Percentiles rank a stretch among this genome's conserved stretches.
Conservation (phyloP, 2,797 vertebrate genomes). For the Mormyrops boulengeri region DNA sequence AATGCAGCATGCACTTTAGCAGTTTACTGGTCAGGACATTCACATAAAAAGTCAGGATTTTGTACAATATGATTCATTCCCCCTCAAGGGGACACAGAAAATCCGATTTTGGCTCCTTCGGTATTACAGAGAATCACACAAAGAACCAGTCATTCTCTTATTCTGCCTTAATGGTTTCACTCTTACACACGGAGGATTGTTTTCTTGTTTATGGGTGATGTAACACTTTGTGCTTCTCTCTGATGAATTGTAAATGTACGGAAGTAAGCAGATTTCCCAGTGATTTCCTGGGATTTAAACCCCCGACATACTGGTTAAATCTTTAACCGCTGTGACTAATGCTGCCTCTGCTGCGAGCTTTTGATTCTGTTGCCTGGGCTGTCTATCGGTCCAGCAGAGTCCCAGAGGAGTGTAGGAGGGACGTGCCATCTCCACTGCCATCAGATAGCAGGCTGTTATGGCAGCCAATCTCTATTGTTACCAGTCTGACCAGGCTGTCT, state of each 20-base stretch:
- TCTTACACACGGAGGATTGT: background rate
- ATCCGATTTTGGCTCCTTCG: background rate
- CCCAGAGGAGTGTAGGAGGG: background rate
- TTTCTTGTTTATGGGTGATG: conserved; percentile 1
- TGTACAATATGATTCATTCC: background rate
- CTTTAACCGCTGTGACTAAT: background rate
- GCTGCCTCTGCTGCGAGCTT: background rate
- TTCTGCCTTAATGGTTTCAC: background rate
- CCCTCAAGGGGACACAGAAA: background rate
- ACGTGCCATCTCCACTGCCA: background rate
- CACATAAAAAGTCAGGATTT: background rate
- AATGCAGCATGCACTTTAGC: background rate
- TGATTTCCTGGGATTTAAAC: background rate
- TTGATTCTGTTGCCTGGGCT: background rate
- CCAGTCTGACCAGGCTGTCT: background rate
- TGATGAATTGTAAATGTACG: background rate
- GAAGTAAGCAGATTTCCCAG: background rate
- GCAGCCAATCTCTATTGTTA: conserved; percentile 21
- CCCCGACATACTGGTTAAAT: background rate
- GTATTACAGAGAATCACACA: background rate
- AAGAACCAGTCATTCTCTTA: background rate
- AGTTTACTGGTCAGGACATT: background rate
- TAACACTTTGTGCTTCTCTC: background rate
- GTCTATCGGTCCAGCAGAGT: background rate
- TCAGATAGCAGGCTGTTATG: conserved; percentile 26